A percentile compares a stretch with the other conserved stretches of the same genome.
Evolutionary conservation across 2,888 invertebrate genomes (phyloP).

Genomic region (Nymphalis urticae): DNA sequence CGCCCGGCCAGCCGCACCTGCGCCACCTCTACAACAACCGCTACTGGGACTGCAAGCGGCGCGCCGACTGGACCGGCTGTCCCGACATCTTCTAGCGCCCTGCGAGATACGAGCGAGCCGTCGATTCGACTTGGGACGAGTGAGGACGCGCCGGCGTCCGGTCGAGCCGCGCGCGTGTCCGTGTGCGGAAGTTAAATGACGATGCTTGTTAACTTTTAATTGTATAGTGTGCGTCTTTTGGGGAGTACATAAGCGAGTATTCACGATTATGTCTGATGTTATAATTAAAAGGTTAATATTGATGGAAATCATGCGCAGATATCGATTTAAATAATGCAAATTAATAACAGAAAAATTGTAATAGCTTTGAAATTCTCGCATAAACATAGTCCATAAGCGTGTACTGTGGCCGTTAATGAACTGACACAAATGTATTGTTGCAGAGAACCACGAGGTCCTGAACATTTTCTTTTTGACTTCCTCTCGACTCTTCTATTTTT

Average conservation of each 20-base stretch:
- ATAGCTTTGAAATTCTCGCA: too few relatives aligned
- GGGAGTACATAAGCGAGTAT: too few relatives aligned
- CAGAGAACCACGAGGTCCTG: not conserved
- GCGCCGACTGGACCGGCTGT: constrained; percentile 93
- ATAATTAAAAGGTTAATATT: too few relatives aligned
- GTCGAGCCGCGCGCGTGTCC: not conserved
- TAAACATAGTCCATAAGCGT: too few relatives aligned
- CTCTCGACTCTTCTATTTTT: constrained; percentile 13
- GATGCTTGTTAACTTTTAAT: too few relatives aligned
- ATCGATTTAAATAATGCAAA: too few relatives aligned
- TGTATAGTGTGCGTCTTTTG: too few relatives aligned
- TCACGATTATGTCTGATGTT: too few relatives aligned
- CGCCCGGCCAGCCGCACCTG: constrained; percentile 78
- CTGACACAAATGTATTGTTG: not conserved
- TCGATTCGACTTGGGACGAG: too few relatives aligned
- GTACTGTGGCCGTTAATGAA: not conserved
- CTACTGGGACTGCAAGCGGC: constrained; percentile 96
- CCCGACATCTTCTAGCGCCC: constrained; percentile 91
- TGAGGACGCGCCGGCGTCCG: not conserved
- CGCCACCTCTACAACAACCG: constrained; percentile 91
- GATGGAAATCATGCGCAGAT: too few relatives aligned
- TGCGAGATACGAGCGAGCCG: constrained; percentile 4
- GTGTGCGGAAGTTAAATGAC: constrained; percentile 1
- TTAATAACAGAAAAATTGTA: too few relatives aligned
- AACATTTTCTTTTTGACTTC: not conserved